A percentile compares a stretch with the other conserved stretches of the same genome.
Conservation (phyloP, 2,113 vertebrate species). For the Rhipidura dahli region DNA sequence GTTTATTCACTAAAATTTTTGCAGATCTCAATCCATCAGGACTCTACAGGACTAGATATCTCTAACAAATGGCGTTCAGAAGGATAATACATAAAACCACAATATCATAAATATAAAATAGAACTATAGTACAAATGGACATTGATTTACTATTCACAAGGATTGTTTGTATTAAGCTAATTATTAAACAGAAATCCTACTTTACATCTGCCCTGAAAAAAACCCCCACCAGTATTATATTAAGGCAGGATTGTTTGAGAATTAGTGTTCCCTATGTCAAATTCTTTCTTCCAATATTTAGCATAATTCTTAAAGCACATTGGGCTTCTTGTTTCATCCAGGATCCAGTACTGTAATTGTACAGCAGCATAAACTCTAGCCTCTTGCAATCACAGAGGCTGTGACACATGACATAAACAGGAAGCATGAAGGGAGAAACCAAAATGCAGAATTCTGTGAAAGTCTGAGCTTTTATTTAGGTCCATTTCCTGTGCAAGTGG, state of each 20-base stretch:
- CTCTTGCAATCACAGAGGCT: not conserved
- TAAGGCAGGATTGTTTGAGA: not conserved
- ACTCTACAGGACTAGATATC: not conserved
- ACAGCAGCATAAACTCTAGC: not conserved
- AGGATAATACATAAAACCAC: not conserved
- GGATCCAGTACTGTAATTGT: not conserved
- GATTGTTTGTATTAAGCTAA: not conserved
- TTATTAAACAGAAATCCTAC: not conserved
- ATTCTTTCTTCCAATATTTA: not conserved
- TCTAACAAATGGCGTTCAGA: not conserved
- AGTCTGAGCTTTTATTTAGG: not conserved
- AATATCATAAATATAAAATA: not conserved
- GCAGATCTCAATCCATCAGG: not conserved
- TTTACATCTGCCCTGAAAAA: not conserved
- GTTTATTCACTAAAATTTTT: not conserved
- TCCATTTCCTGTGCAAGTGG: not conserved
- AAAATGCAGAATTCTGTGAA: not conserved
- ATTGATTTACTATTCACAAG: not conserved
- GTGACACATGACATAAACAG: not conserved
- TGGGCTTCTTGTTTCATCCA: not conserved
- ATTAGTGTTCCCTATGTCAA: not conserved
- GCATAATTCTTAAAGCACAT: not conserved
- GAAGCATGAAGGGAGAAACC: not conserved
- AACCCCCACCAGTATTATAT: not conserved
- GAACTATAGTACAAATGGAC: not conserved